phyloP scores from a whole-genome alignment of 2,797 vertebrate genomes.

The Oophaga sylvatica region DNA sequence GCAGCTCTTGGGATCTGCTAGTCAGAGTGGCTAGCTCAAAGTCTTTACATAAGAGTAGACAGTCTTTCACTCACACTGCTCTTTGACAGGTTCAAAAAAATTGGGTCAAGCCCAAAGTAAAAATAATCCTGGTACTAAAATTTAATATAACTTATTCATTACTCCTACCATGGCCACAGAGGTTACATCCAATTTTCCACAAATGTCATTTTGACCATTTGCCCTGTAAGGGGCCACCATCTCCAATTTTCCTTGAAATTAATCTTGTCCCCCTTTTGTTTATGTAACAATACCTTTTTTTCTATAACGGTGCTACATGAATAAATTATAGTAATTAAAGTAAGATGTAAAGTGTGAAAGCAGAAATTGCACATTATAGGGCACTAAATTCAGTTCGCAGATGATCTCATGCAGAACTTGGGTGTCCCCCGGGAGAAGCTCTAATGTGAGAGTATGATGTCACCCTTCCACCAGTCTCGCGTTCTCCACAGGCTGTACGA shows the following conservation, averaged over 20 bases:
- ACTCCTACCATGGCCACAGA: background rate
- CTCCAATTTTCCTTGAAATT: background rate
- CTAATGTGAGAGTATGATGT: conserved; percentile 54
- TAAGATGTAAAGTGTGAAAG: background rate
- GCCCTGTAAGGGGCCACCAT: conserved; percentile 8
- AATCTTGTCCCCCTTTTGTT: conserved; percentile 5
- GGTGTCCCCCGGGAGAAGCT: conserved; percentile 31
- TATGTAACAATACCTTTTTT: conserved; percentile 2
- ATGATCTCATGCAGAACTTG: conserved; percentile 54
- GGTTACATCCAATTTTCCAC: background rate
- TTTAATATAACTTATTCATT: background rate
- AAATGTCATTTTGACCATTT: background rate
- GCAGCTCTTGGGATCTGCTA: too few relatives aligned
- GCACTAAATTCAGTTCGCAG: conserved; percentile 33
- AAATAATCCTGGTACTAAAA: background rate
- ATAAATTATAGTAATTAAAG: conserved; percentile 43
- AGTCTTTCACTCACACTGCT: too few relatives aligned
- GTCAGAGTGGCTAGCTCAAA: too few relatives aligned
- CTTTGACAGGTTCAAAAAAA: background rate
- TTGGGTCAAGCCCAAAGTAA: background rate
- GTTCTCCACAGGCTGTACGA: conserved; percentile 36
- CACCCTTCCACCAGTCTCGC: conserved; percentile 41
- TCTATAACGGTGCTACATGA: conserved; percentile 3
- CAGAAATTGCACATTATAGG: conserved; percentile 38
- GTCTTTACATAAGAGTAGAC: too few relatives aligned